A percentile compares a stretch with the other conserved stretches of the same genome.
Conservation (phyloP, 2,113 vertebrate genomes). For the Poeciliopsis prolifica region DNA sequence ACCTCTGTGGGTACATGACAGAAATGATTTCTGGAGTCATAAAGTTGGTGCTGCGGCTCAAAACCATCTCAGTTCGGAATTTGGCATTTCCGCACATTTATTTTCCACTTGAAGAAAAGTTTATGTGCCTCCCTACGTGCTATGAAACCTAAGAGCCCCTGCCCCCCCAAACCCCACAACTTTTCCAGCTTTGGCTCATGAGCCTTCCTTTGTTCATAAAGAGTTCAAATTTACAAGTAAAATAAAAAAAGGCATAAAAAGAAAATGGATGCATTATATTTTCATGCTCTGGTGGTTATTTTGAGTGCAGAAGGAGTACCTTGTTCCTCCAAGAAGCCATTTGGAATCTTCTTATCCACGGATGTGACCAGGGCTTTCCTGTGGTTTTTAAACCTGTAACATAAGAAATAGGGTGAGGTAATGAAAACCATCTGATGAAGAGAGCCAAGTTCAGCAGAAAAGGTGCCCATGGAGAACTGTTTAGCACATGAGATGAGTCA, state of each 20-base stretch:
- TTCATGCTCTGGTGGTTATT: conserved; percentile 43
- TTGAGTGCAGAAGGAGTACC: conserved; percentile 76
- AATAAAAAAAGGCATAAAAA: conserved; percentile 58
- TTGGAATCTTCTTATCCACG: conserved; percentile 94
- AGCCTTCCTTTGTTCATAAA: conserved; percentile 57
- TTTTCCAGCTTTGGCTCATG: conserved; percentile 39
- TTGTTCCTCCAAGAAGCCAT: conserved; percentile 96
- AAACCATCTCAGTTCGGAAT: conserved; percentile 65
- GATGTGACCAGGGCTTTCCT: conserved; percentile 90
- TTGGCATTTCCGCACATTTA: conserved; percentile 62
- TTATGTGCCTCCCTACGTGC: conserved; percentile 65
- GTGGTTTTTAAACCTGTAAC: conserved; percentile 89
- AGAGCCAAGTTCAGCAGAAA: neutral
- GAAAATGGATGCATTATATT: conserved; percentile 51
- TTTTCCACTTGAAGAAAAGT: conserved; percentile 60
- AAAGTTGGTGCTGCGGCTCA: conserved; percentile 58
- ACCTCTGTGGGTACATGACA: conserved; percentile 64
- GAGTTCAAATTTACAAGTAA: conserved; percentile 55
- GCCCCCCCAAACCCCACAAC: neutral
- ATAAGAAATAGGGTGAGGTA: neutral
- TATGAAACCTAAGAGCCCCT: conserved; percentile 46
- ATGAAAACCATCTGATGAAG: neutral
- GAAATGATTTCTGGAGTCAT: conserved; percentile 73
- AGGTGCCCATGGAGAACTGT: neutral
- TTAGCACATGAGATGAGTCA: conserved; percentile 24